These are phyloP conservation scores for Amiota mariae DNA, from an alignment of 2,888 invertebrate genomes.

Conservation along the genomic window DNA sequence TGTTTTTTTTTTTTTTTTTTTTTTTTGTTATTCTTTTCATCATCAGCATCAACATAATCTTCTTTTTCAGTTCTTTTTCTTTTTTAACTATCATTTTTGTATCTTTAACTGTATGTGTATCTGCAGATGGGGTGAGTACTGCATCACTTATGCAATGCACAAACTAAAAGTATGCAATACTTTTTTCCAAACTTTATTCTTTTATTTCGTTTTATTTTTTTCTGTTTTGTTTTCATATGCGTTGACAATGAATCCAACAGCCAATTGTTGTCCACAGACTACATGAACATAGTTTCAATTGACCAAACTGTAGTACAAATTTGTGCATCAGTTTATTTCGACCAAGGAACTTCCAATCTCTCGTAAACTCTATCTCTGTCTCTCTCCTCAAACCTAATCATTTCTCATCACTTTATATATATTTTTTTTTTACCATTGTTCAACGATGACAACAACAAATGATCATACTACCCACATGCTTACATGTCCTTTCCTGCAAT, in stretches of 20 bases:
- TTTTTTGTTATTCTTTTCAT: neutral
- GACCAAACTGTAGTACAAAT: neutral
- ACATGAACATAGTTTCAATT: no score
- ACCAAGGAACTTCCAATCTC: neutral
- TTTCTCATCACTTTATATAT: no score
- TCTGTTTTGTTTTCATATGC: neutral
- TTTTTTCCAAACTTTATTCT: neutral
- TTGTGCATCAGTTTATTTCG: constrained; percentile 8
- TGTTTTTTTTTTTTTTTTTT: neutral
- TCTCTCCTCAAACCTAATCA: no score
- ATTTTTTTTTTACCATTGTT: no score
- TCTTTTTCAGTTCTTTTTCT: no score
- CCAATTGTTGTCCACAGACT: no score
- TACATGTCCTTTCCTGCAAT: no score
- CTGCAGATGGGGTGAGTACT: neutral
- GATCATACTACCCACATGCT: no score
- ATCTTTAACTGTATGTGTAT: neutral
- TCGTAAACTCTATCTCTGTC: neutral
- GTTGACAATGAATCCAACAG: neutral
- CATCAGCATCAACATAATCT: neutral
- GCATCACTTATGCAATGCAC: constrained; percentile 12
- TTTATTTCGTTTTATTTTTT: neutral
- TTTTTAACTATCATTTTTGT: neutral
- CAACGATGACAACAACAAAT: no score
- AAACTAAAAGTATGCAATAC: constrained; percentile 3